Percentiles rank a stretch among this genome's conserved stretches.
phyloP scores from a whole-genome alignment of 1,140 invertebrate genomes.

The Drosophila obscura region DNA sequence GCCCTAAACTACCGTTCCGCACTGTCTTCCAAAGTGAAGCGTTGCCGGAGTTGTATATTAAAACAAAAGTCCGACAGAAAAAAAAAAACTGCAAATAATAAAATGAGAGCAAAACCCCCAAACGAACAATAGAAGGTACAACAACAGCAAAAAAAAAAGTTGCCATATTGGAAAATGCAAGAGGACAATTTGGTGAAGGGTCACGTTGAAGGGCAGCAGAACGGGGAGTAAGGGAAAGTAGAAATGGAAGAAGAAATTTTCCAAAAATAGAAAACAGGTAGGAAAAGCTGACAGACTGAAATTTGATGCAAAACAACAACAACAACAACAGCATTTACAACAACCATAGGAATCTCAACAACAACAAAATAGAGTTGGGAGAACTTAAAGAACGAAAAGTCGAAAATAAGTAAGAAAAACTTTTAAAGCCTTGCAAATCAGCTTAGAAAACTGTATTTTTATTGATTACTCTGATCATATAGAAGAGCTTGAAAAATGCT shows the following conservation, averaged over 20 bases:
- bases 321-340: conserved; percentile 23
- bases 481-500: too few species aligned
- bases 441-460: not conserved
- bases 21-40: conserved; percentile 29
- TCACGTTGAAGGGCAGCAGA: too few species aligned
- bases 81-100: conserved; percentile 26
- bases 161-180: conserved; percentile 50
- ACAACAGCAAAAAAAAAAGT: conserved; percentile 31
- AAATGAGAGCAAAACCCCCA: conserved; percentile 24
- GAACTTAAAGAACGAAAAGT: conserved; percentile 14
- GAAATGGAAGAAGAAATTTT: not conserved
- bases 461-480: too few species aligned
- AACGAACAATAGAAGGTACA: conserved; percentile 21
- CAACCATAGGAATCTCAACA: conserved; percentile 15
- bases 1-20: not conserved
- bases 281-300: conserved; percentile 57
- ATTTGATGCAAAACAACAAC: conserved; percentile 61
- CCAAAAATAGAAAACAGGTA: conserved; percentile 3
- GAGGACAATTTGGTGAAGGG: conserved; percentile 20
- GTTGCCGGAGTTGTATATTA: conserved; percentile 55
- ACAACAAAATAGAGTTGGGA: conserved; percentile 25
- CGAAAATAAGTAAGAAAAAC: conserved; percentile 30
- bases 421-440: not conserved
- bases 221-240: not conserved
- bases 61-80: conserved; percentile 64